Evolutionary conservation across 2,113 vertebrate species (phyloP).

Genomic region (Prunella himalayana): DNA sequence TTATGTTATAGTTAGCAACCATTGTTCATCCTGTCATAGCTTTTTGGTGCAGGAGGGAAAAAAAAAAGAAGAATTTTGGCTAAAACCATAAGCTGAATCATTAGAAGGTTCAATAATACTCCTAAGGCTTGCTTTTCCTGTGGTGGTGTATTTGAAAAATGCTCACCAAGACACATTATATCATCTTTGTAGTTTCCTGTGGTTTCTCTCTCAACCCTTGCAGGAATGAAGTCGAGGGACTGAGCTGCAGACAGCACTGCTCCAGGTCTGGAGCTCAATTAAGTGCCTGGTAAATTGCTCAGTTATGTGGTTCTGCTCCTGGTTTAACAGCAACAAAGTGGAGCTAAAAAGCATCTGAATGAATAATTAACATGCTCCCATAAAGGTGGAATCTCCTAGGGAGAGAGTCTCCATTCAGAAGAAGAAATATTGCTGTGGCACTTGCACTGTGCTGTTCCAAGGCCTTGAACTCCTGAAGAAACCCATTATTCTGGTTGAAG

Average conservation of each 20-base stretch:
- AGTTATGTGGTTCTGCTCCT: neutral
- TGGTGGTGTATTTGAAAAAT: neutral
- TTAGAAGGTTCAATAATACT: neutral
- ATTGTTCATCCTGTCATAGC: neutral
- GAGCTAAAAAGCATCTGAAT: neutral
- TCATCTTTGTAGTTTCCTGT: neutral
- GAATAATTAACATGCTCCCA: neutral
- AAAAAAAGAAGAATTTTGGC: neutral
- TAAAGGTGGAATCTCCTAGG: neutral
- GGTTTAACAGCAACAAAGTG: neutral
- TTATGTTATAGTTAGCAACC: neutral
- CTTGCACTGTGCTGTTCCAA: neutral
- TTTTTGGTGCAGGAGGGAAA: neutral
- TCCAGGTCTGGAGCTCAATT: neutral
- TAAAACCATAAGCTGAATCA: neutral
- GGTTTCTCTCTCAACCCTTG: neutral
- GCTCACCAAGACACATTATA: neutral
- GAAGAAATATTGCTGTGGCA: neutral
- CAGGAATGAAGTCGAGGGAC: neutral
- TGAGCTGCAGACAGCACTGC: neutral
- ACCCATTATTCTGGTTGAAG: fast-evolving
- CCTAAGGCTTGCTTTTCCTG: neutral
- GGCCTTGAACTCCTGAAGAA: neutral
- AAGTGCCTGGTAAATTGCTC: neutral
- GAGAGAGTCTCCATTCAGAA: neutral